These are phyloP conservation scores for Melipona bicolor DNA, from an alignment of 2,888 invertebrate species.

Conservation along the genomic window DNA sequence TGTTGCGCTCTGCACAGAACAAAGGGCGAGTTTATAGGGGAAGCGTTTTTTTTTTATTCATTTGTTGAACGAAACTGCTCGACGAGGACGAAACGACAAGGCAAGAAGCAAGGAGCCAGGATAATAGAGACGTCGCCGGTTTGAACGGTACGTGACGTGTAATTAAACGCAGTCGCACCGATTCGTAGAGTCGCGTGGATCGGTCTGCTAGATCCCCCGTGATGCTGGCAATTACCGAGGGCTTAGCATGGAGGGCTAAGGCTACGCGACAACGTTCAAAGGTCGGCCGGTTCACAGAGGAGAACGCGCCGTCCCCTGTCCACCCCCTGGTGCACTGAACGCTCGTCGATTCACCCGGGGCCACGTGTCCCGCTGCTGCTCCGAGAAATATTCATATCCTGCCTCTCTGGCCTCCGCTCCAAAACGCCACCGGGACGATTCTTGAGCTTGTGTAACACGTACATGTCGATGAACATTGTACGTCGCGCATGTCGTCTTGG, in stretches of 20 bases:
- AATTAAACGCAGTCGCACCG: slow-evolving; percentile 81
- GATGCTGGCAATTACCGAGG: slow-evolving; percentile 83
- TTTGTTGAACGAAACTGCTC: neutral
- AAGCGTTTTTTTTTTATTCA: neutral
- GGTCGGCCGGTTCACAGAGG: slow-evolving; percentile 74
- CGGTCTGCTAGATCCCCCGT: slow-evolving; percentile 78
- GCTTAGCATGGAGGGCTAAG: slow-evolving; percentile 72
- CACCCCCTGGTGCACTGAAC: slow-evolving; percentile 65
- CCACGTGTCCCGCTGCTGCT: slow-evolving; percentile 78
- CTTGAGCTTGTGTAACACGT: slow-evolving; percentile 20
- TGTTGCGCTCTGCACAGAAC: neutral
- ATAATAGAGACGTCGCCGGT: slow-evolving; percentile 65
- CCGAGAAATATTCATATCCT: slow-evolving; percentile 75
- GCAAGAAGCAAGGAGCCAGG: neutral
- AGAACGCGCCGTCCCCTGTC: slow-evolving; percentile 61
- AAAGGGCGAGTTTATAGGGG: neutral
- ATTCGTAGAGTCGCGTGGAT: slow-evolving; percentile 78
- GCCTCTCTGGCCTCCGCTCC: neutral
- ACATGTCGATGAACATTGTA: neutral
- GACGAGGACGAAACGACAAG: neutral
- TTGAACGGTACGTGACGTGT: slow-evolving; percentile 77
- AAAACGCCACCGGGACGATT: neutral
- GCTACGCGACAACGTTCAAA: slow-evolving; percentile 57
- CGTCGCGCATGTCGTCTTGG: too few relatives aligned
- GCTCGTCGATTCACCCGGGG: slow-evolving; percentile 72